These are phyloP conservation scores for Austrofundulus limnaeus DNA, from an alignment of 2,113 vertebrate genomes.

Conservation along the genomic window DNA sequence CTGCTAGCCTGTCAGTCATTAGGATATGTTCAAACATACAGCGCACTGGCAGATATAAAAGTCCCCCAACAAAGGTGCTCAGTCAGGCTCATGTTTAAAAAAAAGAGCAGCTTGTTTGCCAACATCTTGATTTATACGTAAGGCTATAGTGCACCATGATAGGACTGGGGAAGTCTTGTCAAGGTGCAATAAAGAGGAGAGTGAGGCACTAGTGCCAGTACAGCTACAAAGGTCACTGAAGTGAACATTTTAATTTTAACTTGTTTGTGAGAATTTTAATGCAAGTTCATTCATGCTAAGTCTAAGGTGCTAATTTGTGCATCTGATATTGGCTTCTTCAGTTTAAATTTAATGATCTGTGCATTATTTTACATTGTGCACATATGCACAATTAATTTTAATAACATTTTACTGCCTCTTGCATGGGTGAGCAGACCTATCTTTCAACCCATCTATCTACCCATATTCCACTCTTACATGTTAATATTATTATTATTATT, in stretches of 20 bases:
- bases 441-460: neutral
- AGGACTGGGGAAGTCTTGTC: constrained; percentile 30
- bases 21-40: constrained; percentile 53
- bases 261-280: constrained; percentile 51
- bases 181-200: constrained; percentile 32
- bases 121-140: constrained; percentile 43
- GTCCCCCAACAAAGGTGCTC: constrained; percentile 39
- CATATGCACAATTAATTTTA: constrained; percentile 46
- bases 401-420: constrained; percentile 48
- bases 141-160: constrained; percentile 27
- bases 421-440: constrained; percentile 35
- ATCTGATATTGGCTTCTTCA: constrained; percentile 37
- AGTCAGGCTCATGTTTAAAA: constrained; percentile 23
- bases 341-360: constrained; percentile 46
- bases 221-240: constrained; percentile 41
- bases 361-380: constrained; percentile 49
- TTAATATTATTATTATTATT: neutral
- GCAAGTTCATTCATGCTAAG: constrained; percentile 40
- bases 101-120: constrained; percentile 21
- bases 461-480: neutral
- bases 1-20: constrained; percentile 67
- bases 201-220: constrained; percentile 22
- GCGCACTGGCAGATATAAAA: constrained; percentile 40
- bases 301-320: constrained; percentile 55
- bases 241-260: constrained; percentile 55